A percentile compares a stretch with the other conserved stretches of the same genome.
phyloP scores from a whole-genome alignment of 2,888 invertebrate genomes.

The Synanthedon tipuliformis region DNA sequence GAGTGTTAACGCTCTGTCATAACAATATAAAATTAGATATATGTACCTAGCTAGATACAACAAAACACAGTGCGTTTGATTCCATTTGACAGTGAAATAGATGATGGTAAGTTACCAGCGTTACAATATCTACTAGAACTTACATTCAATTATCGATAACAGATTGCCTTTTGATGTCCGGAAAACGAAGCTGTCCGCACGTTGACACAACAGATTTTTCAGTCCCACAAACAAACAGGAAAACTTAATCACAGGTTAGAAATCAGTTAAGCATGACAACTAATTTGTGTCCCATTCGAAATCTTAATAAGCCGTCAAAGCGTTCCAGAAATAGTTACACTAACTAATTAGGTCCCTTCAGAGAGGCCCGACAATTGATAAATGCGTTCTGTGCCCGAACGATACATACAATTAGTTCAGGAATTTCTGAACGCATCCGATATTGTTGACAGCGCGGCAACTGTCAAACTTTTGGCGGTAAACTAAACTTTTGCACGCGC shows the following conservation, averaged over 20 bases:
- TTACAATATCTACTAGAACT: too few relatives aligned
- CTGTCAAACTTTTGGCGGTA: slow-evolving; percentile 43
- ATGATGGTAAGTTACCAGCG: too few relatives aligned
- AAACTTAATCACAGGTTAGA: slow-evolving; percentile 20
- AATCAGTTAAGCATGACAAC: slow-evolving; percentile 62
- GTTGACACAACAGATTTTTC: slow-evolving; percentile 42
- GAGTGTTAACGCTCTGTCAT: too few relatives aligned
- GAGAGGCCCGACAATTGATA: slow-evolving; percentile 63
- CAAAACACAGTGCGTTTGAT: too few relatives aligned
- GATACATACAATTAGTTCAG: slow-evolving; percentile 62
- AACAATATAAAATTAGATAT: too few relatives aligned
- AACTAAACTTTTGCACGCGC: slow-evolving; percentile 34
- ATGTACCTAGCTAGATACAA: too few relatives aligned
- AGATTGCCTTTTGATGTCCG: slow-evolving; percentile 58
- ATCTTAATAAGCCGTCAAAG: slow-evolving; percentile 69
- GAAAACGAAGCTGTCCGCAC: slow-evolving; percentile 57
- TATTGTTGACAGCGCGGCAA: slow-evolving; percentile 33
- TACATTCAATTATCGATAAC: slow-evolving; percentile 14
- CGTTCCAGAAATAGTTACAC: slow-evolving; percentile 54
- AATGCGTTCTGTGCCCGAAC: slow-evolving; percentile 52
- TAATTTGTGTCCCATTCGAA: slow-evolving; percentile 68
- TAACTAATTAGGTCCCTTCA: slow-evolving; percentile 58
- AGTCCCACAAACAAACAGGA: slow-evolving; percentile 20
- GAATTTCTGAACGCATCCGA: slow-evolving; percentile 50
- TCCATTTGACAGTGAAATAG: too few relatives aligned